Evolutionary conservation across 2,888 invertebrate genomes (phyloP).

Genomic region (Conistra vaccinii): DNA sequence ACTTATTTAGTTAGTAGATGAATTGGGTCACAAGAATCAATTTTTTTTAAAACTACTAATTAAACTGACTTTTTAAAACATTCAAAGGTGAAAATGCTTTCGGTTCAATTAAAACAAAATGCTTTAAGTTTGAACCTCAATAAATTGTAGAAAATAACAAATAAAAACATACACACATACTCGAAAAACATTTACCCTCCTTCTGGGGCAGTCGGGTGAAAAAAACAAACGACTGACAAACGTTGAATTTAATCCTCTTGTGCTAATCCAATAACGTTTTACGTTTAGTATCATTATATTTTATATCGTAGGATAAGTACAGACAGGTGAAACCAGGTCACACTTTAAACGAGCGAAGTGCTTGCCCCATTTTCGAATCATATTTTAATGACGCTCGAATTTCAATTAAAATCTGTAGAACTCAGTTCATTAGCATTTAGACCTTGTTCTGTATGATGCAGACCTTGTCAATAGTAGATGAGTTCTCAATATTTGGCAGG

Average conservation of each 20-base stretch:
- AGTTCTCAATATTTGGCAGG: not conserved
- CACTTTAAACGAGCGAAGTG: constrained; percentile 11
- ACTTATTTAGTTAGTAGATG: not conserved
- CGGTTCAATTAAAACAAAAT: not conserved
- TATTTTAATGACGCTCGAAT: constrained; percentile 35
- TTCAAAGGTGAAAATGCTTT: not conserved
- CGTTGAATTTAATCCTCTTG: constrained; percentile 61
- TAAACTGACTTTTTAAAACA: not conserved
- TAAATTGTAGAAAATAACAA: constrained; percentile 21
- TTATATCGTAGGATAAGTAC: constrained; percentile 29
- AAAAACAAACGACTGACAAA: constrained; percentile 34
- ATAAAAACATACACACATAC: too few species aligned
- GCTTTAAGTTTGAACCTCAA: not conserved
- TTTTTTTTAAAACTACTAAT: not conserved
- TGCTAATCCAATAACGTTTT: constrained; percentile 64
- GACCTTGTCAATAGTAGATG: not conserved
- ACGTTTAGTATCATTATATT: constrained; percentile 37
- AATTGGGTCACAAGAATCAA: not conserved
- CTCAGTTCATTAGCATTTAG: not conserved
- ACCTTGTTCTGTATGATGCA: not conserved
- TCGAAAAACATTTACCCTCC: too few species aligned
- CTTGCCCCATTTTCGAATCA: constrained; percentile 32
- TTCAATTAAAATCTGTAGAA: constrained; percentile 19
- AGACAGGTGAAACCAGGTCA: constrained; percentile 48
- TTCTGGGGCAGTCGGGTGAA: too few species aligned